Evolutionary conservation across 2,888 invertebrate genomes (phyloP).

Genomic region (Ditula angustiorana): DNA sequence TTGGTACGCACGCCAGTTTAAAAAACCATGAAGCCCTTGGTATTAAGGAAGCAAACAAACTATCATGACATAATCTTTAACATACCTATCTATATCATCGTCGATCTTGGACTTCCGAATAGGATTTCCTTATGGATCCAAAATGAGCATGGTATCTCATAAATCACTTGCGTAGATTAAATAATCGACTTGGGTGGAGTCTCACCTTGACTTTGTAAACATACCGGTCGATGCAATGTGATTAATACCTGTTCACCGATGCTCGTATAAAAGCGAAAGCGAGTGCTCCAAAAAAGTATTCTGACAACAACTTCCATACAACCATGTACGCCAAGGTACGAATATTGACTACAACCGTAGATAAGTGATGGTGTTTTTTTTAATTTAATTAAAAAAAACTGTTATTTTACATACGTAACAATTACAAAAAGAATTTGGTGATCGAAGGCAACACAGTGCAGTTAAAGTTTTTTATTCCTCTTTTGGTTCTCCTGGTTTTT

Average conservation of each 20-base stretch:
- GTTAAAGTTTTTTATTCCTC: too few relatives aligned
- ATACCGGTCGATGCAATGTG: slow-evolving; percentile 64
- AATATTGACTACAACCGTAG: not conserved
- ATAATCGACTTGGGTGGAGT: slow-evolving; percentile 52
- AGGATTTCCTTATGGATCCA: slow-evolving; percentile 47
- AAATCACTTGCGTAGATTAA: slow-evolving; percentile 42
- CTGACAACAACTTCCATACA: slow-evolving; percentile 67
- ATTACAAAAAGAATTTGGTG: too few relatives aligned
- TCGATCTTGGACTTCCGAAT: slow-evolving; percentile 35
- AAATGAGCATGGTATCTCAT: slow-evolving; percentile 34
- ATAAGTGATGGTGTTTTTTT: not conserved
- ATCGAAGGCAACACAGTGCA: too few relatives aligned
- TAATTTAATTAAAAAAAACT: not conserved
- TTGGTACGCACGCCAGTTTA: not conserved
- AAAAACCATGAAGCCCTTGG: slow-evolving; percentile 35
- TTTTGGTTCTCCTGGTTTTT: too few relatives aligned
- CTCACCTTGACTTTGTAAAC: slow-evolving; percentile 77
- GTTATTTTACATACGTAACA: not conserved
- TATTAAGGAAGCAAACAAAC: slow-evolving; percentile 23
- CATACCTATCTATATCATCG: slow-evolving; percentile 16
- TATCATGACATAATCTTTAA: slow-evolving; percentile 19
- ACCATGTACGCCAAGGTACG: slow-evolving; percentile 81
- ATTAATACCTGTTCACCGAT: slow-evolving; percentile 69
- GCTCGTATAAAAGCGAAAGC: slow-evolving; percentile 77
- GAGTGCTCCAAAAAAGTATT: slow-evolving; percentile 72